phyloP scores from a whole-genome alignment of 2,113 vertebrate genomes.

The Ariopsis seemanni region DNA sequence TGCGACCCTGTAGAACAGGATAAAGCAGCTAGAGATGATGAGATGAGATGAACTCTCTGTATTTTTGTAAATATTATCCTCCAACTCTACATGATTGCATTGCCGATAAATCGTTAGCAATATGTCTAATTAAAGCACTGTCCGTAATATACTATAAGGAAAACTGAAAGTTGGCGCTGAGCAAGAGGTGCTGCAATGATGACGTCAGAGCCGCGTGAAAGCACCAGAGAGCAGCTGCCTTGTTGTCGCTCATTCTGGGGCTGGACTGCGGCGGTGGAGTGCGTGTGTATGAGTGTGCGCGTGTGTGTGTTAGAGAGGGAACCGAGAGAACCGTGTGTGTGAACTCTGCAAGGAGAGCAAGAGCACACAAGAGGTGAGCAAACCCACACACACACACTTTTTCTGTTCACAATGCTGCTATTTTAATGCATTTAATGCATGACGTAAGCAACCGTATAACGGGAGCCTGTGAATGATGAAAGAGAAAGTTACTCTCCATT shows the following conservation, averaged over 20 bases:
- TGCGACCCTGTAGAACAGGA: too few relatives aligned
- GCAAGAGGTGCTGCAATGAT: background rate
- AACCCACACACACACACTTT: background rate
- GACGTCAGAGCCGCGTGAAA: background rate
- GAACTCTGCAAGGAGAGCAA: constrained; percentile 4
- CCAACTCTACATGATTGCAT: background rate
- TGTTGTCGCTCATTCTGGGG: background rate
- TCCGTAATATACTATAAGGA: background rate
- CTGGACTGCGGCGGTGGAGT: constrained; percentile 3
- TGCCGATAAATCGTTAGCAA: background rate
- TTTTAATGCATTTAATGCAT: background rate
- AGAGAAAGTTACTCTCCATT: background rate
- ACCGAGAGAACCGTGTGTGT: background rate
- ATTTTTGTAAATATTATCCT: too few relatives aligned
- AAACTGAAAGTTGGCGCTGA: background rate
- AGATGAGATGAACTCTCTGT: too few relatives aligned
- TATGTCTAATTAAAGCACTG: background rate
- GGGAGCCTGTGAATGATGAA: background rate
- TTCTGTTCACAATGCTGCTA: background rate
- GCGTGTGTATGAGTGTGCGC: background rate
- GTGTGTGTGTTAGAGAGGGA: background rate
- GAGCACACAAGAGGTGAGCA: background rate
- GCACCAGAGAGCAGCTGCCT: background rate
- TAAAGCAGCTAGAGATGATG: too few relatives aligned
- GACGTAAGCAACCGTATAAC: constrained; percentile 18